These are phyloP conservation scores for Odocoileus virginianus DNA, from an alignment of 2,113 vertebrate species.

Conservation along the genomic window DNA sequence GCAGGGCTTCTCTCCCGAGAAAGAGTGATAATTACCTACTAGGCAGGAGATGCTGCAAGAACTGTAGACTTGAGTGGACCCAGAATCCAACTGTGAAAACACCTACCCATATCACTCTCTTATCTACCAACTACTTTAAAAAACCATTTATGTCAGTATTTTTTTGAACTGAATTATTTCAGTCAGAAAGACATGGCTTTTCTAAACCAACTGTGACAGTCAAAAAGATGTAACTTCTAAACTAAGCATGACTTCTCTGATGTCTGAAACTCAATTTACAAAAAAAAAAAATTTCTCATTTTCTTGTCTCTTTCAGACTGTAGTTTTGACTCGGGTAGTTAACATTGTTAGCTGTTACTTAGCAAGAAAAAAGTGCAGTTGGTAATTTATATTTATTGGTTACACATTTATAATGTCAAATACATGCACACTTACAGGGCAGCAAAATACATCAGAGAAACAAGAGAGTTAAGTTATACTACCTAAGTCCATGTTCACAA, in stretches of 20 bases:
- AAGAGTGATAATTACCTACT: not conserved
- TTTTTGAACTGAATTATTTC: constrained; percentile 44
- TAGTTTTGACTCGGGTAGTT: not conserved
- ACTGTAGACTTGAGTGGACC: not conserved
- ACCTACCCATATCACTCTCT: not conserved
- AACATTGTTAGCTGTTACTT: not conserved
- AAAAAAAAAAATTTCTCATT: not conserved
- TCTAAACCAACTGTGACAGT: not conserved
- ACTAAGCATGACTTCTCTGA: not conserved
- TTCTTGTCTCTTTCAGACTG: not conserved
- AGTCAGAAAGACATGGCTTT: not conserved
- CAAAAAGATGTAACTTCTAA: not conserved
- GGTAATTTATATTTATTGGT: not conserved
- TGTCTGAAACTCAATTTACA: not conserved
- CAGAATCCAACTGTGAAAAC: constrained; percentile 19
- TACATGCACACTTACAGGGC: not conserved
- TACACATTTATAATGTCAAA: not conserved
- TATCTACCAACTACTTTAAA: constrained; percentile 15
- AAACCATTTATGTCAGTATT: not conserved
- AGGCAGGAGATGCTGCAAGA: not conserved
- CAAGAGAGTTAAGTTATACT: not conserved
- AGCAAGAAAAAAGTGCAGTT: constrained; percentile 36
- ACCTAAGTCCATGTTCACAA: not conserved
- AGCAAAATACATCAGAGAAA: constrained; percentile 17
- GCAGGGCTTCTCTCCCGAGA: not conserved